A percentile compares a stretch with the other conserved stretches of the same genome.
Conservation (phyloP, 2,113 vertebrate species). For the Gopherus flavomarginatus region DNA sequence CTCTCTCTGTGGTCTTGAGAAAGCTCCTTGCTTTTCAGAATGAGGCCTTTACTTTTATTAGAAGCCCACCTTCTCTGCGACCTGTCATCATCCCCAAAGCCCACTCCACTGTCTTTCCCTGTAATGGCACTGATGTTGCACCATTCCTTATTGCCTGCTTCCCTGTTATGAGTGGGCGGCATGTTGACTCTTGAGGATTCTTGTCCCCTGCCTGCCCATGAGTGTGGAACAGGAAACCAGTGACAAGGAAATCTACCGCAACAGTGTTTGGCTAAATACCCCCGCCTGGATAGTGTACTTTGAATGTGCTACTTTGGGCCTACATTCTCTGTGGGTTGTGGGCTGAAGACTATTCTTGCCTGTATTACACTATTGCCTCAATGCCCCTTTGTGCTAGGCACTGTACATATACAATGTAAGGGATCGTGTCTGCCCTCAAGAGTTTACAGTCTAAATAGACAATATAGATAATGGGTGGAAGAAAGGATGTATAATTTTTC, state of each 20-base stretch:
- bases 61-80: neutral
- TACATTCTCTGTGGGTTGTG: neutral
- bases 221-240: neutral
- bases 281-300: fast-evolving
- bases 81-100: neutral
- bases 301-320: neutral
- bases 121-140: neutral
- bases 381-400: neutral
- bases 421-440: neutral
- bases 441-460: neutral
- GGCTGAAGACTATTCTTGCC: neutral
- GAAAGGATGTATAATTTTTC: neutral
- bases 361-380: fast-evolving
- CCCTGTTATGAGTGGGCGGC: neutral
- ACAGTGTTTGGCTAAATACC: neutral
- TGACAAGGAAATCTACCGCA: neutral
- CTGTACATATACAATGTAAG: neutral
- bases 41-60: neutral
- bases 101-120: fast-evolving
- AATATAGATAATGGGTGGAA: neutral
- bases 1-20: conserved; percentile 58
- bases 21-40: conserved; percentile 28
- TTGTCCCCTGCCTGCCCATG: neutral
- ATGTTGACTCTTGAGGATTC: neutral
- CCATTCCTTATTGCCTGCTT: neutral